Evolutionary conservation across 1,140 invertebrate species (phyloP), one percentile per base, ranked within the genome.

Genomic region (Drosophila paulistorum): DNA sequence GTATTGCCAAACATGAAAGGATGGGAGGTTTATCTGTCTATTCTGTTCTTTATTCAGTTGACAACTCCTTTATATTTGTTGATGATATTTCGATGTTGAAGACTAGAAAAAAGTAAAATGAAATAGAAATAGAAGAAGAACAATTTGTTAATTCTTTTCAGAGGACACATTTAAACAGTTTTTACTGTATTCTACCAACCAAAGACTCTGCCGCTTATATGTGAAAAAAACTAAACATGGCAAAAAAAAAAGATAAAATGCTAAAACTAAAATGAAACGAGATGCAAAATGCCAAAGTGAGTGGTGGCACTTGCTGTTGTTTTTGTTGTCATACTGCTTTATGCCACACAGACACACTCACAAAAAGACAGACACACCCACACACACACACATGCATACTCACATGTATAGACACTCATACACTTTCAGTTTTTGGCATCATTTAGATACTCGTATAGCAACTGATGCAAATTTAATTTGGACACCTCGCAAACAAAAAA

Each of bases 401-500:
- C 30, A 58, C 17, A 66, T 42, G 45, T 17, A 37, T 42, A 11
- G 62, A 45, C 55, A 37, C 72, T 65, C 54, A 68, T 71, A 68
- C 57, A 71, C 62, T 65, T 70, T 73, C 67, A 79, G 77, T 83
- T 87, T 87, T 83, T 74, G 84, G 83, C 83, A 80, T 78, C 84
- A 89, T 89, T 87, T 87, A 83, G 74, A 89, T 89, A 77, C 84
- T 87, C 84, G 84, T 78, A 65, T 60, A 89, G 83, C 79, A 87
- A 87, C 79, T 89, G 83, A 89, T 87, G 83, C 83, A 87, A 89
- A 87, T 87, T 87, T 89, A 83, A 87, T 87, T 87, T 87, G 79
- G 73, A 89, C 84, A 87, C 83, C 84, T 89, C 83, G 67, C 73
- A 80, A 73, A 87, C 9, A 23, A 51, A 10, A 17, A 9, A 48